phyloP scores from a whole-genome alignment of 2,888 invertebrate species.

The Idaea straminata region DNA sequence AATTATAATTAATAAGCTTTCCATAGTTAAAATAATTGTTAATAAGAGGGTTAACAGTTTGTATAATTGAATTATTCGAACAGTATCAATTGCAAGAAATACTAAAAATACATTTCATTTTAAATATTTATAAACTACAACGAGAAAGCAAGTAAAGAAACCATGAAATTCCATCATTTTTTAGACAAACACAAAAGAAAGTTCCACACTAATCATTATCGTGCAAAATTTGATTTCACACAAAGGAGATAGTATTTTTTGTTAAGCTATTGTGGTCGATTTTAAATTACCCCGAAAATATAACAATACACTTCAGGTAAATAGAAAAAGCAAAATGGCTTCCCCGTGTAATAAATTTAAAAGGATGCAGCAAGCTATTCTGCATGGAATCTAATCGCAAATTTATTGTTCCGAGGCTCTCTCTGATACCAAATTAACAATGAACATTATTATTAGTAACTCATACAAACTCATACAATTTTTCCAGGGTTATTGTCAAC shows the following conservation, averaged over 20 bases:
- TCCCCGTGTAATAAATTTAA: slow-evolving; percentile 64
- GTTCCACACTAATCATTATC: slow-evolving; percentile 50
- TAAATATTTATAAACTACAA: neutral
- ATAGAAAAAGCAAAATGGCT: slow-evolving; percentile 59
- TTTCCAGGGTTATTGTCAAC: neutral
- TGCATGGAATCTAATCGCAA: slow-evolving; percentile 73
- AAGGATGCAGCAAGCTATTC: slow-evolving; percentile 50
- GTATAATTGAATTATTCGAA: too few relatives aligned
- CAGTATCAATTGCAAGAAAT: neutral
- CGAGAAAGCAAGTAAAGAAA: slow-evolving; percentile 19
- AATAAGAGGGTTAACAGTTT: too few relatives aligned
- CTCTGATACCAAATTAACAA: slow-evolving; percentile 70
- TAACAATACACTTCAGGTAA: slow-evolving; percentile 69
- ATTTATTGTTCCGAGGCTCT: slow-evolving; percentile 73
- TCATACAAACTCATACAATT: neutral
- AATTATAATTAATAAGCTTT: too few relatives aligned
- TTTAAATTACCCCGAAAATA: slow-evolving; percentile 61
- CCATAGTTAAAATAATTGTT: too few relatives aligned
- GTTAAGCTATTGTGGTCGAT: slow-evolving; percentile 68
- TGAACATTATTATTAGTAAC: slow-evolving; percentile 64
- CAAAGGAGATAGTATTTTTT: slow-evolving; percentile 49
- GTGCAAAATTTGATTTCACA: slow-evolving; percentile 66
- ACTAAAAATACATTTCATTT: neutral
- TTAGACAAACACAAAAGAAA: slow-evolving; percentile 57
- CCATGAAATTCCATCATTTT: slow-evolving; percentile 44